Percentiles rank a stretch among this genome's conserved stretches.
Conservation (phyloP, 1,140 invertebrate species). For the Neodiprion pinetum region DNA sequence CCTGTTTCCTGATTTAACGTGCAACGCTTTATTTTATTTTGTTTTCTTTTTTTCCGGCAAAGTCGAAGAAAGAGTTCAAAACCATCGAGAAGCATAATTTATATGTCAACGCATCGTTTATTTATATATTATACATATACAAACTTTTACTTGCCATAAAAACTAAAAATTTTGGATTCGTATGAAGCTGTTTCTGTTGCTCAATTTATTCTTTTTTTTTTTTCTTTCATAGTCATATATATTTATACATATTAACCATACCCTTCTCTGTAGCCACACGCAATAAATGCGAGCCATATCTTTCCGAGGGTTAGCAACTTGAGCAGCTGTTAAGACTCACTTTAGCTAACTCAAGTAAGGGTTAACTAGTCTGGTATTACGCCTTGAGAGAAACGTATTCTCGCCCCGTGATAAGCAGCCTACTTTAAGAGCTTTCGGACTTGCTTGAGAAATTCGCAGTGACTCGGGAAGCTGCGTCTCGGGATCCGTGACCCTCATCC, state of each 20-base stretch:
- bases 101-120: too few species aligned
- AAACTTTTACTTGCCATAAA: constrained; percentile 98
- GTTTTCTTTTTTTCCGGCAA: too few species aligned
- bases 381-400: background rate
- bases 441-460: background rate
- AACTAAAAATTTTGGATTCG: constrained; percentile 99
- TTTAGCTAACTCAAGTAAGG: background rate
- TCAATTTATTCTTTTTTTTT: background rate
- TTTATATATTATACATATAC: constrained; percentile 42
- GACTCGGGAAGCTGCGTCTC: background rate
- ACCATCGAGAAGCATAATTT: too few species aligned
- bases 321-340: too few species aligned
- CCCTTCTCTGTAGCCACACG: too few species aligned
- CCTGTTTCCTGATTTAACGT: too few species aligned
- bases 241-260: too few species aligned
- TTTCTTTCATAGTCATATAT: background rate
- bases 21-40: too few species aligned
- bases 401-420: background rate
- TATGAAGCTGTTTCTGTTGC: constrained; percentile 69
- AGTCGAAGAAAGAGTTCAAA: too few species aligned
- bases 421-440: background rate
- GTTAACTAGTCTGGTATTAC: background rate
- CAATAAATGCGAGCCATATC: too few species aligned
- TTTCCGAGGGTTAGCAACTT: too few species aligned
- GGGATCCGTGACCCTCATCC: background rate